Percentiles rank a stretch among this genome's conserved stretches.
phyloP scores from a whole-genome alignment of 2,113 vertebrate genomes.

The Gracilinanus agilis region DNA sequence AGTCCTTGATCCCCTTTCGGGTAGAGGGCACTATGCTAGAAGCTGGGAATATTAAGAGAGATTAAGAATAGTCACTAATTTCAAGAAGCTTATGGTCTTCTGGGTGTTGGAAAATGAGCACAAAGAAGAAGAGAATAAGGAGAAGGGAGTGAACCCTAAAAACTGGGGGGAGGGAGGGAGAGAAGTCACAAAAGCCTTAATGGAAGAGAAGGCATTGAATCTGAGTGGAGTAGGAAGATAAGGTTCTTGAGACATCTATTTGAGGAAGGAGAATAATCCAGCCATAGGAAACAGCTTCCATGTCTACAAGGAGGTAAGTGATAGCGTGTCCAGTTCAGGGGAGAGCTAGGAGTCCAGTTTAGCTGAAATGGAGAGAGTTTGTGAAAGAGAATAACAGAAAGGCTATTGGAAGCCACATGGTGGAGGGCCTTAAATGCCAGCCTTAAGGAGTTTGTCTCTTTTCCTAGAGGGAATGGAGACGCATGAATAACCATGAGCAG shows the following conservation, averaged over 20 bases:
- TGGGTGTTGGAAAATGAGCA: background rate
- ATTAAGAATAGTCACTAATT: background rate
- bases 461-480: background rate
- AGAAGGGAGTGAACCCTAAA: background rate
- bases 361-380: background rate
- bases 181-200: background rate
- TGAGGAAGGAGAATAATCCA: background rate
- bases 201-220: background rate
- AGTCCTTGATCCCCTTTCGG: background rate
- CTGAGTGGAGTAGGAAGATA: background rate
- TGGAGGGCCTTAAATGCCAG: background rate
- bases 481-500: background rate
- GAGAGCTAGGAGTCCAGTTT: background rate
- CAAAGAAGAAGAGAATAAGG: background rate
- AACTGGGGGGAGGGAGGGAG: background rate
- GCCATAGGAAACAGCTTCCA: background rate
- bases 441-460: background rate
- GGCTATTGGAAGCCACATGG: background rate
- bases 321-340: background rate
- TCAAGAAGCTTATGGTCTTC: background rate
- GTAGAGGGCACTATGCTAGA: background rate
- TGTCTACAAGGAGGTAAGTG: background rate
- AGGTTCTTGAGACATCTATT: background rate
- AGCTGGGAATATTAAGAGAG: background rate
- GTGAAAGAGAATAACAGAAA: background rate